Percentiles rank a stretch among this genome's conserved stretches.
phyloP scores from a whole-genome alignment of 2,888 invertebrate genomes.

The Scaptodrosophila latifasciaeformis region DNA sequence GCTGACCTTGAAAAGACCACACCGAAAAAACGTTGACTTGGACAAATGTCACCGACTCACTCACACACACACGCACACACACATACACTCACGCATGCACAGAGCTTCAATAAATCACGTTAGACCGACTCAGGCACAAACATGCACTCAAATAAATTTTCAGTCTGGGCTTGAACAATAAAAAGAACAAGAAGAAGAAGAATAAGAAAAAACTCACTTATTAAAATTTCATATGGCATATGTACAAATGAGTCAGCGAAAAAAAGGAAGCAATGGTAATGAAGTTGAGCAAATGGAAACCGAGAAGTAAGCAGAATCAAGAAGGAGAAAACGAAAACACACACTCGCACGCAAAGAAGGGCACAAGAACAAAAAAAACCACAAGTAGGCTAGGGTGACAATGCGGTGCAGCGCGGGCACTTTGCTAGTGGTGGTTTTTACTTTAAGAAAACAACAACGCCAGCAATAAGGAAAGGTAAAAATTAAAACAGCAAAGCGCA shows the following conservation, averaged over 20 bases:
- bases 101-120: too few species aligned
- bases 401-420: slow-evolving; percentile 28
- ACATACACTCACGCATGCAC: too few species aligned
- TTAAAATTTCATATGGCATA: slow-evolving; percentile 29
- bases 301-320: too few species aligned
- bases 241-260: slow-evolving; percentile 52
- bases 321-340: slow-evolving; percentile 30
- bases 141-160: too few species aligned
- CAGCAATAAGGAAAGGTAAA: slow-evolving; percentile 1
- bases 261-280: slow-evolving; percentile 43
- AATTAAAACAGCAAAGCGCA: slow-evolving; percentile 34
- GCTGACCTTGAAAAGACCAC: too few species aligned
- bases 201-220: slow-evolving; percentile 15
- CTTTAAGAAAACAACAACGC: neutral
- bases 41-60: neutral
- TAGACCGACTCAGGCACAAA: too few species aligned
- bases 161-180: neutral
- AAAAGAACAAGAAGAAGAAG: neutral
- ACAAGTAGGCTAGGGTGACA: slow-evolving; percentile 7
- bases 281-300: slow-evolving; percentile 35
- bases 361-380: slow-evolving; percentile 20
- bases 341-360: neutral
- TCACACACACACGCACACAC: neutral
- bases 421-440: slow-evolving; percentile 24
- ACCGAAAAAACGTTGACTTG: too few species aligned